These are phyloP conservation scores for Caenorhabditis wallacei DNA, from an alignment of 2,888 invertebrate genomes.

Conservation along the genomic window DNA sequence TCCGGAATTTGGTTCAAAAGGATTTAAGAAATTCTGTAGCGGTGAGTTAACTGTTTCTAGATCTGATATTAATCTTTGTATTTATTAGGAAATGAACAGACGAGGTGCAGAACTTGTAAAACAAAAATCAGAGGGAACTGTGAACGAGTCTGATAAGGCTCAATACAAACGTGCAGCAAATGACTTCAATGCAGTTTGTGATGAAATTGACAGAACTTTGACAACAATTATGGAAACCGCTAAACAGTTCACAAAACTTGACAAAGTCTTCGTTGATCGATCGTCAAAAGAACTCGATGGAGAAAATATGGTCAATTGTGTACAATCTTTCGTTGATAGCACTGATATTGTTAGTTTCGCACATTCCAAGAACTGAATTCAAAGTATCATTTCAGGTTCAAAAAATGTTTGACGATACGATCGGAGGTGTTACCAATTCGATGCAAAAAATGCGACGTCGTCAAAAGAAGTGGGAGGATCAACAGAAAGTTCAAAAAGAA, in stretches of 20 bases:
- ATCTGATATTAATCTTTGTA: not conserved
- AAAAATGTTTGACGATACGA: conserved; percentile 59
- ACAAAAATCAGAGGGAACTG: conserved; percentile 3
- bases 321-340: conserved; percentile 47
- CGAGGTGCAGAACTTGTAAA: conserved; percentile 32
- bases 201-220: conserved; percentile 55
- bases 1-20: conserved; percentile 44
- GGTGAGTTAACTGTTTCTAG: conserved; percentile 7
- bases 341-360: conserved; percentile 32
- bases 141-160: conserved; percentile 6
- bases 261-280: conserved; percentile 54
- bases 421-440: conserved; percentile 45
- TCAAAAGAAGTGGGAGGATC: conserved; percentile 51
- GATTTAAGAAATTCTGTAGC: conserved; percentile 49
- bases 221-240: conserved; percentile 57
- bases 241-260: conserved; percentile 60
- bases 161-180: conserved; percentile 52
- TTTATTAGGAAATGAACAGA: conserved; percentile 45
- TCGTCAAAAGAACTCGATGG: conserved; percentile 35
- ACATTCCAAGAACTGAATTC: too few relatives aligned
- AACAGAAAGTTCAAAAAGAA: conserved; percentile 12
- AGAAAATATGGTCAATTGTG: conserved; percentile 44
- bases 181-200: conserved; percentile 56
- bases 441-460: conserved; percentile 61
- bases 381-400: conserved; percentile 56